Base-by-base conservation (phyloP, 2,888 invertebrate genomes). In the Drosophila nr. perissopoda region DNA sequence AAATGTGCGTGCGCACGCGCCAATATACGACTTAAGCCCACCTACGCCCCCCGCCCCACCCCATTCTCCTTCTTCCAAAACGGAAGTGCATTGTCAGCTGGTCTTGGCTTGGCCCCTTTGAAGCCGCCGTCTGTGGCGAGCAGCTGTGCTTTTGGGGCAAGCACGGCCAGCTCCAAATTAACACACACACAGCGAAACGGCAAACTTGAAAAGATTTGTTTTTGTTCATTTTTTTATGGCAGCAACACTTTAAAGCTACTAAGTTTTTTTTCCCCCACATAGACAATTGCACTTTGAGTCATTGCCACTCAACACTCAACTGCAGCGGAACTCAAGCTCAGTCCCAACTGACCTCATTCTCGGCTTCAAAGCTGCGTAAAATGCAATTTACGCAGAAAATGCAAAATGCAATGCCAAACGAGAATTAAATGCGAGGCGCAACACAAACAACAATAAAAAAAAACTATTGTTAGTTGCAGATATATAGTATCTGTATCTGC, bases 21-120 rank as follows among this genome's bases (percentile, higher is more conserved):
- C 75, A 70, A 69, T 53, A 42, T 67, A 59, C 53, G 25, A 42
- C 51, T 33, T 38, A 11, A 45, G 18, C 29, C 8, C 45, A 25
- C 21, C 45, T 2, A 45, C 21, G 11, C 2, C 1, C 11, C 13
- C 13, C 21, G 21, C 21, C 13, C 5, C 1, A 7, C 25, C 6
- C n/a, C 29, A 18, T 25, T 1, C 31, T 16, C 10, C 18, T n/a
- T 11, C 10, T 16, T n/a, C 6, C 36, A 56, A 73, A 69, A 69
- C 86, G 86, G 86, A 88, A 88, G 83, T 85, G 86, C 90, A 85
- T 65, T 76, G 83, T 85, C 83, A 88, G 75, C 71, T 69, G 67
- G 69, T 38, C 53, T 33, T 36, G 56, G 51, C 63, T 21, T 25
- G 38, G 45, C 58, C n/a, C 29, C 68, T 81, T 79, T 77, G 73